phyloP scores from a whole-genome alignment of 53 echinoderm and acorn worm genomes.

The Mesocentrotus franciscanus region DNA sequence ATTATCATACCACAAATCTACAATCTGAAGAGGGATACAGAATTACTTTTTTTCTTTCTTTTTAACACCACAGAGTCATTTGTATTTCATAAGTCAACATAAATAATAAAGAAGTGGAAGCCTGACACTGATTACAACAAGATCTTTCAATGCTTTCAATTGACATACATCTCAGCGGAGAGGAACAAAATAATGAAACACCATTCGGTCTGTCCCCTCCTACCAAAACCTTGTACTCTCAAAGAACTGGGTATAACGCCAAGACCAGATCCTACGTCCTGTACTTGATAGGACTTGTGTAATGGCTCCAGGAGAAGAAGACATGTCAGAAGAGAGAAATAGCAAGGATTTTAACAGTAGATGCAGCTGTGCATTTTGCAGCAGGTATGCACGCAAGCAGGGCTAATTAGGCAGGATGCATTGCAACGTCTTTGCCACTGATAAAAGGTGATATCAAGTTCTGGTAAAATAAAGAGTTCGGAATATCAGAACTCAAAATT shows the following conservation, averaged over 20 bases:
- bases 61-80: neutral
- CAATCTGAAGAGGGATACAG: neutral
- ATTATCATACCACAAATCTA: no score
- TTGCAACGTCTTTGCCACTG: neutral
- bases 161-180: no score
- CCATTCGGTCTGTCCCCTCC: no score
- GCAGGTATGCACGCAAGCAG: neutral
- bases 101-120: neutral
- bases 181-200: neutral
- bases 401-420: neutral
- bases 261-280: no score
- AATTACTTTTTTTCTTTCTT: neutral
- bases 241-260: no score
- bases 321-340: neutral
- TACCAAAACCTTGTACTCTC: no score
- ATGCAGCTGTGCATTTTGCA: slow-evolving; percentile 9
- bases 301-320: neutral
- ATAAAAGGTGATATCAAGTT: no score
- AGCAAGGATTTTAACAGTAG: no score
- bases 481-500: no score
- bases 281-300: no score
- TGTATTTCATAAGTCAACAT: neutral
- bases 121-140: neutral
- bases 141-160: neutral
- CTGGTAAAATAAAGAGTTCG: no score